phyloP scores from a whole-genome alignment of 1,140 invertebrate genomes.

The Agrypnia vestita region DNA sequence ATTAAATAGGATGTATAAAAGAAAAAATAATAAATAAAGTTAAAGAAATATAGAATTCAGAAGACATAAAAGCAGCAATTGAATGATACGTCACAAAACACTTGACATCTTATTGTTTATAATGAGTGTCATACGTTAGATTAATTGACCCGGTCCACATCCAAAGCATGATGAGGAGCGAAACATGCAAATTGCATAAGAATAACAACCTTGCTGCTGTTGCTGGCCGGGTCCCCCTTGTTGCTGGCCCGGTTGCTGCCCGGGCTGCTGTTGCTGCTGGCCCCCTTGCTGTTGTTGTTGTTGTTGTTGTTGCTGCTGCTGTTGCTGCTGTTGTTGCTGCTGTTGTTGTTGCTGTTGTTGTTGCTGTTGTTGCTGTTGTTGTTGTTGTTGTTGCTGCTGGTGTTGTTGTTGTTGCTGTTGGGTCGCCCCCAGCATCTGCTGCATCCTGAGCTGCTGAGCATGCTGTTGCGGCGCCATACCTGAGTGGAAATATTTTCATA shows the following conservation, averaged over 20 bases:
- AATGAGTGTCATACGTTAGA: too few species aligned
- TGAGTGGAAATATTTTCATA: not conserved
- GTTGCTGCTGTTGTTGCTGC: conserved; percentile 67
- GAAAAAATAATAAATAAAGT: too few species aligned
- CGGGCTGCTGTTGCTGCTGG: conserved; percentile 65
- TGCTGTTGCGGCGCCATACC: conserved; percentile 63
- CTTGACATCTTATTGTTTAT: too few species aligned
- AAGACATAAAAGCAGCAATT: too few species aligned
- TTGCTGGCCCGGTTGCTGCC: conserved; percentile 66
- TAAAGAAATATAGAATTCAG: too few species aligned
- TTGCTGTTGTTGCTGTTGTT: conserved; percentile 67
- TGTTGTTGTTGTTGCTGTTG: conserved; percentile 68
- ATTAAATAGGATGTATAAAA: too few species aligned
- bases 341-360: conserved; percentile 66
- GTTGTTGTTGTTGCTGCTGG: conserved; percentile 65
- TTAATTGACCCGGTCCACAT: too few species aligned
- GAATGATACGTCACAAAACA: too few species aligned
- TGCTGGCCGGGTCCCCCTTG: conserved; percentile 65
- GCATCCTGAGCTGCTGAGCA: conserved; percentile 65
- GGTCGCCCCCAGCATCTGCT: conserved; percentile 68
- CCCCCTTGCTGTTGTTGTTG: conserved; percentile 65
- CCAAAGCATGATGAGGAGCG: too few species aligned
- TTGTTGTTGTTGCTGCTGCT: conserved; percentile 67
- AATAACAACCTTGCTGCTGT: conserved; percentile 61
- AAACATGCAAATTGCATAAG: not conserved